Percentiles rank a stretch among this genome's conserved stretches.
Conservation (phyloP, 2,888 invertebrate species). For the Sericinus montela region DNA sequence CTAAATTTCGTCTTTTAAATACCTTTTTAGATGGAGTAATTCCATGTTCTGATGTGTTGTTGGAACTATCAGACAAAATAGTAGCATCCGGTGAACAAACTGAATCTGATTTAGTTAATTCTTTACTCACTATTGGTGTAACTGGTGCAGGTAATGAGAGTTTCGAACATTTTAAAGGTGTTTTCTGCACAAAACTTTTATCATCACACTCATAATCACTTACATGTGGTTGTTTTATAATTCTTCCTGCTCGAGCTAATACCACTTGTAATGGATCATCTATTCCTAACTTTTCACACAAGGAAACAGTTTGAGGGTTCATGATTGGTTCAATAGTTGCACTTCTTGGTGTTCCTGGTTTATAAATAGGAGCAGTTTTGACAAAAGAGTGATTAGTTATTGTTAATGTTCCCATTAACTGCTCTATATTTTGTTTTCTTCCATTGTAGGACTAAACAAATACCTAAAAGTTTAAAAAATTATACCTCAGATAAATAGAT, state of each 20-base stretch:
- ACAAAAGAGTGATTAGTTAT: conserved; percentile 88
- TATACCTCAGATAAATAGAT: conserved; percentile 1
- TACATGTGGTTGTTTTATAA: conserved; percentile 41
- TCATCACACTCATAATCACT: conserved; percentile 18
- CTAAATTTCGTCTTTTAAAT: conserved; percentile 66
- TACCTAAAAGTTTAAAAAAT: conserved; percentile 64
- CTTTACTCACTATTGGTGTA: conserved; percentile 48
- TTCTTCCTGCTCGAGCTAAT: conserved; percentile 70
- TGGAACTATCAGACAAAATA: conserved; percentile 35
- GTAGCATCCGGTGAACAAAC: conserved; percentile 22
- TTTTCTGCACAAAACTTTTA: conserved; percentile 26
- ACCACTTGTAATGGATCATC: conserved; percentile 89
- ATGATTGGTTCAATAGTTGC: conserved; percentile 72
- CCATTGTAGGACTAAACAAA: conserved; percentile 85
- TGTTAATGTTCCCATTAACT: conserved; percentile 82
- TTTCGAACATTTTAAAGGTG: conserved; percentile 51
- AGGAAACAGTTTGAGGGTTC: conserved; percentile 84
- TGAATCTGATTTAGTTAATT: conserved; percentile 28
- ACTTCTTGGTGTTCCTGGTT: conserved; percentile 50
- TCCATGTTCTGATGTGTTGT: conserved; percentile 38
- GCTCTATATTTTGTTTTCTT: conserved; percentile 84
- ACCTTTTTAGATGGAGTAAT: conserved; percentile 59
- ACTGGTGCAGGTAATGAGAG: conserved; percentile 59
- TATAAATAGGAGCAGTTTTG: conserved; percentile 84
- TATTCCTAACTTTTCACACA: conserved; percentile 85